These are phyloP conservation scores for Achatina immaculata DNA, from an alignment of 1,140 invertebrate genomes.

Conservation along the genomic window DNA sequence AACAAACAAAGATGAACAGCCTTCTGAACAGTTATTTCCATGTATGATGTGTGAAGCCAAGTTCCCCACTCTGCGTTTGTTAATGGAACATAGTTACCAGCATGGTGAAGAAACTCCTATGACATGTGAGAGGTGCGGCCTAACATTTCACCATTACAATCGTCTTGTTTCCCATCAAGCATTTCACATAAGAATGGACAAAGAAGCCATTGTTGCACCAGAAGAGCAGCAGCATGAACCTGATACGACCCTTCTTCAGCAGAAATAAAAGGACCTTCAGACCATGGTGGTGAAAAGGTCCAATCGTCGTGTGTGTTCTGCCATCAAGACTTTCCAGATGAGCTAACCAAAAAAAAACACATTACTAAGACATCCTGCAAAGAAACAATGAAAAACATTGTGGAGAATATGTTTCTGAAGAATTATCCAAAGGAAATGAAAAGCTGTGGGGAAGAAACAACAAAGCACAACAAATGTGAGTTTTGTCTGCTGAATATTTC, in stretches of 20 bases:
- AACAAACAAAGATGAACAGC: neutral
- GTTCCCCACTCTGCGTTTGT: neutral
- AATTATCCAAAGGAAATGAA: neutral
- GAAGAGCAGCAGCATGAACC: neutral
- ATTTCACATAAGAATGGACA: slow-evolving; percentile 26
- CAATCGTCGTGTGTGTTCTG: neutral
- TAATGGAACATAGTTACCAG: slow-evolving; percentile 24
- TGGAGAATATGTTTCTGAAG: neutral
- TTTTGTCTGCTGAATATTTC: neutral
- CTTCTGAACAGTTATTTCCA: neutral
- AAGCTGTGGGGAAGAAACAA: neutral
- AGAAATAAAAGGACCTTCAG: neutral
- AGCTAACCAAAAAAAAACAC: neutral
- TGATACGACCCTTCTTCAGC: neutral
- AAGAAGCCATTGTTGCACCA: neutral
- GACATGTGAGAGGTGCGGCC: neutral
- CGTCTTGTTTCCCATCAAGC: slow-evolving; percentile 20
- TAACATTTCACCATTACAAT: slow-evolving; percentile 15
- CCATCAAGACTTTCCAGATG: neutral
- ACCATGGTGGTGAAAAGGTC: neutral
- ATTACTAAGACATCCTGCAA: neutral
- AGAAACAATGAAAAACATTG: neutral
- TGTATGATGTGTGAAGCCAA: slow-evolving; percentile 6
- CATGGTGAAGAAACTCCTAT: slow-evolving; percentile 12
- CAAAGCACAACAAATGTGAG: neutral